Base-by-base conservation (phyloP, 2,888 invertebrate genomes). In the Drosophila paramelanica region DNA sequence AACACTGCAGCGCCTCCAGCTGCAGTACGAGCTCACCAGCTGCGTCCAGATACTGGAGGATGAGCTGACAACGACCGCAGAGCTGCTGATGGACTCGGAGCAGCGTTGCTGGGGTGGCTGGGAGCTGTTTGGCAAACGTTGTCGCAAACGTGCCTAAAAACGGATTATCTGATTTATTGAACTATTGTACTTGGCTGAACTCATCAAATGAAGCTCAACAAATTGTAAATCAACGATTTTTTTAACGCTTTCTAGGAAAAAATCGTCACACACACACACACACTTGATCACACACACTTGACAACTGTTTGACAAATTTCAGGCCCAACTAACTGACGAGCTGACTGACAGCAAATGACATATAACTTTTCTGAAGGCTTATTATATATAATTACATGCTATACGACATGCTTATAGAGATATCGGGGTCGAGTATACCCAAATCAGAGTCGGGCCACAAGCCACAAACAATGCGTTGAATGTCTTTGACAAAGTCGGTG, bases 111-210 rank as follows among this genome's bases (percentile, higher is more conserved):
- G 50, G 62, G 46, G 57, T 49, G 86, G 77, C 3, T 68, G 68
- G 79, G 68, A 61, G 17, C 45, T 85, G 2, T 57, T 75, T 25
- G 67, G 68, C 0, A 27, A 65, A 42, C 76, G 72, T 5, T 81
- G 88, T n/a, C 88, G 79, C 14, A 75, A 79, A 42, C 50, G 76
- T 14, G 79, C 36, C 14, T 76, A 71, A 8, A 17, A 5, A n/a
- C 38, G 11, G 31, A 33, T 41, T 17, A 62, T 3, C 3, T 31
- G 36, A 36, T 1, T 11, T 13, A 5, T 27, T 17, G 1, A 14
- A n/a, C 2, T 11, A 52, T 45, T 58, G 23, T 41, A 42, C 8
- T 41, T 2, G 2, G 6, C 14, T 43, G 36, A 36, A 51, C 8
- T 45, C 51, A 25, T 13, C 38, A 27, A 36, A n/a, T 36, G 8